Evolutionary conservation across 2,113 vertebrate genomes (phyloP).

Genomic region (Mesoclemmys tuberculata): DNA sequence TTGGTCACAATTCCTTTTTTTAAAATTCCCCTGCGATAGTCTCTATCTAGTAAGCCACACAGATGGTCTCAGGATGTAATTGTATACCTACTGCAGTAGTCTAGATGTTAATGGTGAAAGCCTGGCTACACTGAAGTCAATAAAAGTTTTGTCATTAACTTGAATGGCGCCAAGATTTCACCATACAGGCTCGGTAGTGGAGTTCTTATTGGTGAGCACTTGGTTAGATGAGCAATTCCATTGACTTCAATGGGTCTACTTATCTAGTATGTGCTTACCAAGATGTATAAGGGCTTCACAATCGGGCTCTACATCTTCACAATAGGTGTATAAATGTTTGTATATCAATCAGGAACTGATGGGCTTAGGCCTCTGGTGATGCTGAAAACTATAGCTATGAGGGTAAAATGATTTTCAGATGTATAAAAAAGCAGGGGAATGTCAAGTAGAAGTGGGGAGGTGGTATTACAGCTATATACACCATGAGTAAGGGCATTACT

Average conservation of each 20-base stretch:
- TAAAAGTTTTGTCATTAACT: constrained; percentile 11
- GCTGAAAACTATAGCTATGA: neutral
- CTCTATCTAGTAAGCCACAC: neutral
- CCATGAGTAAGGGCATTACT: neutral
- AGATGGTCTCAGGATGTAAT: neutral
- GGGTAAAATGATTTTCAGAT: rapidly evolving
- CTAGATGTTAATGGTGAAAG: neutral
- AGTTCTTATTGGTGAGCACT: neutral
- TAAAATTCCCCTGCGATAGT: neutral
- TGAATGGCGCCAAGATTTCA: neutral
- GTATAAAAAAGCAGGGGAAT: neutral
- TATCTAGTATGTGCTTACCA: neutral
- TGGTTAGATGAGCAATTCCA: neutral
- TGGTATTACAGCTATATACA: neutral
- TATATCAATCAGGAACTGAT: neutral
- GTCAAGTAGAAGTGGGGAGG: rapidly evolving
- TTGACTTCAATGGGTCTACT: neutral
- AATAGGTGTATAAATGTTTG: neutral
- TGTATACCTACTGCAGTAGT: neutral
- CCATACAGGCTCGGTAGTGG: neutral
- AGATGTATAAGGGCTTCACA: rapidly evolving
- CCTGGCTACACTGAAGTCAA: neutral
- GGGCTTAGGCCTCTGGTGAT: neutral
- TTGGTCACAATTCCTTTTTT: neutral
- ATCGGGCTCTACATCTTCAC: neutral